Evolutionary conservation across 2,888 invertebrate genomes (phyloP), one percentile per base, ranked within the genome.

Genomic region (Standfussiana lucernea): DNA sequence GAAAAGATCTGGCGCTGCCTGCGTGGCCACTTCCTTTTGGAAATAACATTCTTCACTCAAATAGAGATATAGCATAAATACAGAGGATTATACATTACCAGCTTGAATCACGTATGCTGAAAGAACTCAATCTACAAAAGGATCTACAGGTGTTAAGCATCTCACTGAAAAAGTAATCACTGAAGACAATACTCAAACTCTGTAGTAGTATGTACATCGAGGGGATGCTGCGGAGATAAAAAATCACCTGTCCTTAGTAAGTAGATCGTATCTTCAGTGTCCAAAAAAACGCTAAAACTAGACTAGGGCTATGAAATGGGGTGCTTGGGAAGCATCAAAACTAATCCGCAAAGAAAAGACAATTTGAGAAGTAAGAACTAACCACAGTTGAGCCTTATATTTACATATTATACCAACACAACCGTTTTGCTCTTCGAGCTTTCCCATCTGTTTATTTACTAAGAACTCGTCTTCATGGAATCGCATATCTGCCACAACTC

Each of bases 401-500:
- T 28, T 28, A 56, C 6, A 56, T 13, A 28, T 1, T 50, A 50
- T n/a, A 61, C 35, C 24, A 35, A 28, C 28, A 50, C 24, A 62
- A 62, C 32, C 15, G 18, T 35, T 56, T 69, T 47, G 10, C n/a
- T 40, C 47, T 35, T 64, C 40, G n/a, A 18, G 40, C 64, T n/a
- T 40, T n/a, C 4, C 32, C 77, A 50, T n/a, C 15, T 42, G 10
- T 69, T 18, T 24, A 47, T 40, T 62, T 35, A 80, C 47, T 53
- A 59, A 21, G 42, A 11, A 61, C 35, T 21, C 59, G 21, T 69
- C n/a, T 62, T 83, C 66, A 77, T 53, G 13, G 24, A 76, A 76
- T 69, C 40, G 13, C 35, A 56, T 67, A 67, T 61, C 37, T 53
- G 53, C 71, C 56, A 42, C 71, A 37, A 53, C n/a, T 71, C n/a